A percentile compares a stretch with the other conserved stretches of the same genome.
These are phyloP conservation scores for Casuarius casuarius DNA, from an alignment of 2,113 vertebrate species.

Conservation along the genomic window DNA sequence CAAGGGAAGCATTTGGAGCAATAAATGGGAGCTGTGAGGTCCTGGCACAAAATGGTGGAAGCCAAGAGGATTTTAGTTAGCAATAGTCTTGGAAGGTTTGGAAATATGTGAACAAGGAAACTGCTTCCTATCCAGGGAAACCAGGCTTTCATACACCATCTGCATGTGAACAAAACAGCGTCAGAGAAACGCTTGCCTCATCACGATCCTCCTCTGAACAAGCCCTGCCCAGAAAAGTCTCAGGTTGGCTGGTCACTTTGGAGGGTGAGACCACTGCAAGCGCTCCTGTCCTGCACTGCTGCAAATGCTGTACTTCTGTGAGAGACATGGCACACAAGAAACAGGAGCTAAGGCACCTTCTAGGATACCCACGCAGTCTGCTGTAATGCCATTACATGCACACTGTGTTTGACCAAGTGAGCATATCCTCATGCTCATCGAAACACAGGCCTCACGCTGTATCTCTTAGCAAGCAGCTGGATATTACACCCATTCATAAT, in stretches of 20 bases:
- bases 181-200: not conserved
- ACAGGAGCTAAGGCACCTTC: not conserved
- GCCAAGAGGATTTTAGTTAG: not conserved
- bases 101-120: not conserved
- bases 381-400: not conserved
- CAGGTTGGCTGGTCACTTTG: not conserved
- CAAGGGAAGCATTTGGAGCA: not conserved
- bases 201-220: not conserved
- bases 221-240: not conserved
- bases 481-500: slow-evolving; percentile 6
- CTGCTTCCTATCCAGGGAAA: not conserved
- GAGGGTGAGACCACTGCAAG: not conserved
- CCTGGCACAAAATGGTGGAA: not conserved
- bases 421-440: not conserved
- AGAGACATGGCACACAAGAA: not conserved
- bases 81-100: not conserved
- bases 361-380: not conserved
- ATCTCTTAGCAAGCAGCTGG: not conserved
- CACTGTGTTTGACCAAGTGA: not conserved
- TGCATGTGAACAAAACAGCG: too few species aligned
- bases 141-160: not conserved
- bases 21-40: not conserved
- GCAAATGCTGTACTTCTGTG: not conserved
- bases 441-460: not conserved
- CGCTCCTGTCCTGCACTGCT: not conserved